Percentiles rank a stretch among this genome's conserved stretches.
Conservation (phyloP, 2,113 vertebrate species). For the Hippoglossus stenolepis region DNA sequence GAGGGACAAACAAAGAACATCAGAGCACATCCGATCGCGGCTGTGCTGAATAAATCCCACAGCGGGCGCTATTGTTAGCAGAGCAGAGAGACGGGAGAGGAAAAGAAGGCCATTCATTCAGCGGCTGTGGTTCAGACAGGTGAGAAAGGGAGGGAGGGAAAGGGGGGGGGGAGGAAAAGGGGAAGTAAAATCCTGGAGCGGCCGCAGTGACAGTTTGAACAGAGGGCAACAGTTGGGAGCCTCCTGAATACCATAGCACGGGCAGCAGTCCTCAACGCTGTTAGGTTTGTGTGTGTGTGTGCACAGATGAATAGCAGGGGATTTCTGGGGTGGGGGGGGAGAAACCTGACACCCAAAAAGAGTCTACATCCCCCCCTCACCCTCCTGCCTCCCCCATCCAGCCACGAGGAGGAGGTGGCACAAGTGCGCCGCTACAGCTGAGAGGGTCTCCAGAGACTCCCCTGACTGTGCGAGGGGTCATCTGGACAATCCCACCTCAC, state of each 20-base stretch:
- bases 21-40: constrained; percentile 45
- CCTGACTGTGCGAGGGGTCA: constrained; percentile 64
- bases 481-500: constrained; percentile 23
- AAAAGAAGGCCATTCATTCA: constrained; percentile 57
- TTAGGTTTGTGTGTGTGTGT: constrained; percentile 58
- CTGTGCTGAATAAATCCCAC: constrained; percentile 37
- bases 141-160: constrained; percentile 28
- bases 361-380: neutral
- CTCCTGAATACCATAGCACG: constrained; percentile 70
- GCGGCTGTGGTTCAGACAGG: constrained; percentile 40
- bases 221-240: constrained; percentile 75
- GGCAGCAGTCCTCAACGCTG: constrained; percentile 53
- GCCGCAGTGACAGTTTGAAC: constrained; percentile 63
- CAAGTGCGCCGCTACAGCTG: constrained; percentile 75
- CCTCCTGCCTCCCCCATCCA: neutral
- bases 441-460: constrained; percentile 63
- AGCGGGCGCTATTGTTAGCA: constrained; percentile 47
- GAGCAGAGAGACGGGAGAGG: constrained; percentile 36
- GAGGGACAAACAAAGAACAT: constrained; percentile 43
- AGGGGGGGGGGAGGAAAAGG: constrained; percentile 29
- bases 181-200: constrained; percentile 51
- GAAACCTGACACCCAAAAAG: constrained; percentile 73
- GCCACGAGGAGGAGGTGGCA: constrained; percentile 63
- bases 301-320: constrained; percentile 57
- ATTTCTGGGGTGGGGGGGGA: constrained; percentile 55